Evolutionary conservation across 2,888 invertebrate species (phyloP), one percentile per base, ranked within the genome.

Genomic region (Toxonevra muliebris): DNA sequence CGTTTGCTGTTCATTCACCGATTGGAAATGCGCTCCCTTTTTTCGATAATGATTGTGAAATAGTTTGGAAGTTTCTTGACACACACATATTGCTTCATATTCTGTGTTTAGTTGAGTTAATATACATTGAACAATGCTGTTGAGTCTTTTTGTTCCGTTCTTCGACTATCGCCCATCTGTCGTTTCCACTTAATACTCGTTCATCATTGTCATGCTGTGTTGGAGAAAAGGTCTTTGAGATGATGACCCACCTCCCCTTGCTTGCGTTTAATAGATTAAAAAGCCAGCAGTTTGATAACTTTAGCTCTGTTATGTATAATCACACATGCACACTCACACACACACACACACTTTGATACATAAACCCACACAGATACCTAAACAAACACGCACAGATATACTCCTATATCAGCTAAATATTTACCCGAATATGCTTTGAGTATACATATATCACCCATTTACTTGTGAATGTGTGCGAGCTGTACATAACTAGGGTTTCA

Each of bases 211-310:
- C 13, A 30, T 17, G 42, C 59, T 17, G 43, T 45, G 7, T 30
- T 30, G 30, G 30, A 7, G 30, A 50, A 50, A 61, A 50, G 61
- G 61, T 50, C 61, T 48, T 60, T 20, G 48, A 60, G 60, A 30
- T 45, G 60, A 17, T 60, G 19, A 5, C 40, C 12, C 20, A 12
- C 40, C 40, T 9, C 57, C 7, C 7, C 30, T 30, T 30, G 30
- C 30, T 30, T 30, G 40, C 40, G 0, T 8, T 57, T 13, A 57
- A 57, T 57, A 12, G 60, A 43, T 45, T 43, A 7, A 2, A 30
- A 30, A 4, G 43, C 43, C 45, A 13, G 45, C 17, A 12, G 50
- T 50, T 61, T 50, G 50, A 61, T 20, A 61, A 61, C 61, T 61
- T 61, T 40, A n/a, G 61, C 61, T 48, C 41, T 19, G 12, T 58